phyloP scores from a whole-genome alignment of 2,797 vertebrate species.

The Poecile montanus region DNA sequence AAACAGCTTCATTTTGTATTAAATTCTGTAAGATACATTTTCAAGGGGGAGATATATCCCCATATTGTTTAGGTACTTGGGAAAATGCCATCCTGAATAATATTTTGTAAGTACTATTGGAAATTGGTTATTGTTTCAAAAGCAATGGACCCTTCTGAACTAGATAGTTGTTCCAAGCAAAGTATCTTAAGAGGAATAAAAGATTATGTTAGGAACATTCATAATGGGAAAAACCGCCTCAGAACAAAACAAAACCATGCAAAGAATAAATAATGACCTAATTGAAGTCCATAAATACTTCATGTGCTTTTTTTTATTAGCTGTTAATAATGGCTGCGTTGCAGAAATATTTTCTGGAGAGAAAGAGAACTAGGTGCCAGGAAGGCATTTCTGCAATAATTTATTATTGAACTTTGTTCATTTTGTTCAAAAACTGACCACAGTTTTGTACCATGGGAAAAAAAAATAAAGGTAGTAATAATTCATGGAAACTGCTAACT shows the following conservation, averaged over 20 bases:
- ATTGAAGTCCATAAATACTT: neutral
- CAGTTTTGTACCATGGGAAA: neutral
- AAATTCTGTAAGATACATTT: neutral
- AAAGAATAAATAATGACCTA: conserved; percentile 10
- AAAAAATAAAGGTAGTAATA: neutral
- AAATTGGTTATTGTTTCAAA: neutral
- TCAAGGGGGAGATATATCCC: neutral
- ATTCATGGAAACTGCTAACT: neutral
- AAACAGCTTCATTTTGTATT: neutral
- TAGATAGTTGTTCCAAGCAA: neutral
- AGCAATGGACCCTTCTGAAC: neutral
- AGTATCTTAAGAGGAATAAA: neutral
- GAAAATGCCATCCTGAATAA: neutral
- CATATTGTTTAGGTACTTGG: neutral
- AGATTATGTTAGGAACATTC: neutral
- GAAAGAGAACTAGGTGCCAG: neutral
- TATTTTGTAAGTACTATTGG: neutral
- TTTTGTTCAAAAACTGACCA: neutral
- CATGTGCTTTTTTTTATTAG: neutral
- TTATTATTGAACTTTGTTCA: neutral
- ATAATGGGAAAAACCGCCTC: neutral
- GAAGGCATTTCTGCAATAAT: neutral
- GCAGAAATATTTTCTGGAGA: neutral
- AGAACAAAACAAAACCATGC: neutral
- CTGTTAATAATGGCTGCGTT: neutral